Conservation (phyloP, 2,888 invertebrate genomes). For the Diaperis boleti region DNA sequence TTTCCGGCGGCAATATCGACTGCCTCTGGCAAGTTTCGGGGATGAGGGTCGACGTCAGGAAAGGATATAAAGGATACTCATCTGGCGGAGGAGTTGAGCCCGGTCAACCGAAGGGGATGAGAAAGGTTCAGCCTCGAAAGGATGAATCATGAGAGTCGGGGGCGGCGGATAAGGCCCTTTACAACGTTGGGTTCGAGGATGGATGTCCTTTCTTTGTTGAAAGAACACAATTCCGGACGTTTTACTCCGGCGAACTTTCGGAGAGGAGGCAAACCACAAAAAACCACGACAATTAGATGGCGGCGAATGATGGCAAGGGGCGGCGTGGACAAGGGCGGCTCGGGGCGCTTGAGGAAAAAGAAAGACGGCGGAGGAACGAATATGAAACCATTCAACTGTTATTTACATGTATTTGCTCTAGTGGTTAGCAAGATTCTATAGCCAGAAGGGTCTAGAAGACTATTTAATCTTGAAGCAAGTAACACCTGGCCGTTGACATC, state of each 20-base stretch:
- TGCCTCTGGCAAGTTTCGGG: slow-evolving; percentile 43
- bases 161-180: slow-evolving; percentile 60
- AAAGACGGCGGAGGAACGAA: no score
- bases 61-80: slow-evolving; percentile 49
- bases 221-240: slow-evolving; percentile 45
- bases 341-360: no score
- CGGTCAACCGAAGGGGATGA: slow-evolving; percentile 57
- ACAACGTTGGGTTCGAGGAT: slow-evolving; percentile 39
- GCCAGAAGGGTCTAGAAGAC: no score
- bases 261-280: slow-evolving; percentile 23
- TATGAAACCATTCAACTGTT: no score
- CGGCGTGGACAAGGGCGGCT: background rate
- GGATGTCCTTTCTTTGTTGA: slow-evolving; percentile 46
- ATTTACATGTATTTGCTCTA: no score
- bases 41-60: slow-evolving; percentile 45
- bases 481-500: no score
- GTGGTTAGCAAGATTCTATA: no score
- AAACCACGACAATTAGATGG: slow-evolving; percentile 27
- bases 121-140: slow-evolving; percentile 62
- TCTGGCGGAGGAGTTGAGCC: slow-evolving; percentile 47
- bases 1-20: slow-evolving; percentile 41
- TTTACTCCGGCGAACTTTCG: slow-evolving; percentile 40
- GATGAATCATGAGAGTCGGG: slow-evolving; percentile 64
- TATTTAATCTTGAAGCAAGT: no score
- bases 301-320: background rate